Conservation (phyloP, 1,140 invertebrate species). For the Drosophila mauritiana region DNA sequence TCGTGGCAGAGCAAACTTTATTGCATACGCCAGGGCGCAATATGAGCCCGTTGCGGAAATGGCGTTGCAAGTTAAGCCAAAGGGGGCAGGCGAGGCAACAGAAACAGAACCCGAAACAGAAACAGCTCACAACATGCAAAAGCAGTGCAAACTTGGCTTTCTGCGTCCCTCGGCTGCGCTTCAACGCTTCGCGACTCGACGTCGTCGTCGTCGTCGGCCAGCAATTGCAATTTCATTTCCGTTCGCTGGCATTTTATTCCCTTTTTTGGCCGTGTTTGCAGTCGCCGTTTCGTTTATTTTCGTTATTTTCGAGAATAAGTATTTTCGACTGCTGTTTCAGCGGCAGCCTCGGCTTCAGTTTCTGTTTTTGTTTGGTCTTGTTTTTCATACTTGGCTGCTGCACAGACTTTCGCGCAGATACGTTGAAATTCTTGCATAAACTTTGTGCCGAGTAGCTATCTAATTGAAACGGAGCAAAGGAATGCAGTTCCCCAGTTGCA, state of each 20-base stretch:
- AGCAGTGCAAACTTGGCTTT: constrained; percentile 63
- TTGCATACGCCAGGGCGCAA: constrained; percentile 67
- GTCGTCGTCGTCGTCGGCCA: constrained; percentile 58
- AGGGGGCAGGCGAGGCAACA: constrained; percentile 8
- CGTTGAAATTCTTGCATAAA: constrained; percentile 49
- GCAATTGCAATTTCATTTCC: constrained; percentile 82
- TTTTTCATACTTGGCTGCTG: constrained; percentile 18
- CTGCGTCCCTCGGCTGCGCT: constrained; percentile 33
- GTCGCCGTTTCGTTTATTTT: constrained; percentile 56
- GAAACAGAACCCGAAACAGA: neutral
- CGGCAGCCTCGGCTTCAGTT: constrained; percentile 7
- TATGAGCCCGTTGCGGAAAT: constrained; percentile 69
- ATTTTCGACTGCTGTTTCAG: constrained; percentile 45
- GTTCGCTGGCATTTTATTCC: constrained; percentile 63
- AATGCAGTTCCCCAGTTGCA: constrained; percentile 2
- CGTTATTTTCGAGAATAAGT: constrained; percentile 49
- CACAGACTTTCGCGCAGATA: constrained; percentile 41
- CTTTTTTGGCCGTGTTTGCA: constrained; percentile 32
- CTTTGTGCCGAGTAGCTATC: constrained; percentile 37
- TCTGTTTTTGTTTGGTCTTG: constrained; percentile 17
- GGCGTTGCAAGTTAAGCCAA: constrained; percentile 49
- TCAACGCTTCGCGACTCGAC: constrained; percentile 75
- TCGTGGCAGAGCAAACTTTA: constrained; percentile 50
- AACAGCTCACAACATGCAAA: constrained; percentile 39
- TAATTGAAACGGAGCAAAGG: constrained; percentile 58